Evolutionary conservation across 2,797 vertebrate genomes (phyloP).

Genomic region (Pitangus sulphuratus): DNA sequence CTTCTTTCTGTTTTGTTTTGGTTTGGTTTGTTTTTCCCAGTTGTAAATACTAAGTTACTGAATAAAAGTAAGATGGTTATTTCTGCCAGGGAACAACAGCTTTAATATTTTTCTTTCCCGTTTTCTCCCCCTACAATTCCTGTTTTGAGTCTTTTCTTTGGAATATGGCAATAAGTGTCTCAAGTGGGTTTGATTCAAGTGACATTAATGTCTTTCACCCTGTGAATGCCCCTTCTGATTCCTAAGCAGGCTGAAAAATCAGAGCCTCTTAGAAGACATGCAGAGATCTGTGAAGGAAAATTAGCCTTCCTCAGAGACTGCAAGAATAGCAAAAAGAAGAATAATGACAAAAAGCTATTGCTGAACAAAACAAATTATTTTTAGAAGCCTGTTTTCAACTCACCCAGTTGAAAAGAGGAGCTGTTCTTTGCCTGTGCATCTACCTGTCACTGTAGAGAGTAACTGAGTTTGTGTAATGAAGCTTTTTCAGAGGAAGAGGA

Average conservation of each 20-base stretch:
- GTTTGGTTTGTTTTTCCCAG: not conserved
- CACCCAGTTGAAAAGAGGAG: not conserved
- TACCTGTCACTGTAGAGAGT: not conserved
- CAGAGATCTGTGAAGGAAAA: not conserved
- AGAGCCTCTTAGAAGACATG: not conserved
- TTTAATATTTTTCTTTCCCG: not conserved
- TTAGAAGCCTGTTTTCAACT: constrained; percentile 6
- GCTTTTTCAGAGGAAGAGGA: not conserved
- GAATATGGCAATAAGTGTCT: not conserved
- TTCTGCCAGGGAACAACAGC: not conserved
- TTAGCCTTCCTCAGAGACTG: not conserved
- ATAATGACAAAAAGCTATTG: not conserved
- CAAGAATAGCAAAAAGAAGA: not conserved
- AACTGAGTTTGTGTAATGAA: not conserved
- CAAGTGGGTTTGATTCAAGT: not conserved
- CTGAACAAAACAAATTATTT: constrained; percentile 33
- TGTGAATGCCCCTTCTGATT: not conserved
- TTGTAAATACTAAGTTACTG: not conserved
- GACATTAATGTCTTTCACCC: not conserved
- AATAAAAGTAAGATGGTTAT: not conserved
- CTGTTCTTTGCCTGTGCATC: not conserved
- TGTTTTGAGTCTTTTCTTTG: not conserved
- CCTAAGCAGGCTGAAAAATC: not conserved
- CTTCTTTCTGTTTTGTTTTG: not conserved
- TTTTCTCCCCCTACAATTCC: not conserved